phyloP scores from a whole-genome alignment of 2,888 invertebrate species.

The Galerucella calmariensis region DNA sequence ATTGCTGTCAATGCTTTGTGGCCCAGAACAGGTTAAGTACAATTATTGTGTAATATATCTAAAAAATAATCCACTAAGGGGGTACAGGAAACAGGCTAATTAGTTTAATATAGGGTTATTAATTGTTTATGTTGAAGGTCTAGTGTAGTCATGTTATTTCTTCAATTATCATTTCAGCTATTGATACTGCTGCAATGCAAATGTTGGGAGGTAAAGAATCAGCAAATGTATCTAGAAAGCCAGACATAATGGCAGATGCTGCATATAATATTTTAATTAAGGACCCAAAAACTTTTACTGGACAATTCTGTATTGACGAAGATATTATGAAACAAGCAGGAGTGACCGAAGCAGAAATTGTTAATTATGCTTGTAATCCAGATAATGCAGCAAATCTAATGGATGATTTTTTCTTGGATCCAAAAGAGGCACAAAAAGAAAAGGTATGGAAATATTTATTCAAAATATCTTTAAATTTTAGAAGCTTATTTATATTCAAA shows the following conservation, averaged over 20 bases:
- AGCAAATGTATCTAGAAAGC: conserved; percentile 76
- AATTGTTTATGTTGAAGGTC: background rate
- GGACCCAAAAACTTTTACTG: conserved; percentile 82
- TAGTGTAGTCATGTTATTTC: conserved; percentile 10
- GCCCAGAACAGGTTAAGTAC: conserved; percentile 84
- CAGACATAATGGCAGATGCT: conserved; percentile 90
- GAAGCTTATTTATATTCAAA: no score
- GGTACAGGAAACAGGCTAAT: background rate
- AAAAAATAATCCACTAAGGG: background rate
- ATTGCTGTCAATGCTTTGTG: conserved; percentile 96
- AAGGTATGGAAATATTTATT: conserved; percentile 1
- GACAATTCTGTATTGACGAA: conserved; percentile 94
- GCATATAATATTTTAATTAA: conserved; percentile 85
- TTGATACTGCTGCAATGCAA: conserved; percentile 93
- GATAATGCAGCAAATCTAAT: conserved; percentile 73
- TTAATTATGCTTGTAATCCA: conserved; percentile 86
- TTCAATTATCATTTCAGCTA: conserved; percentile 69
- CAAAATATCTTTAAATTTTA: no score
- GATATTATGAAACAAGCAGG: conserved; percentile 83
- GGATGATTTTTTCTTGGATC: conserved; percentile 89
- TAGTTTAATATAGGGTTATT: background rate
- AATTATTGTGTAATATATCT: background rate
- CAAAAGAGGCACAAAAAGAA: conserved; percentile 25
- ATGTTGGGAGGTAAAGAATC: conserved; percentile 69
- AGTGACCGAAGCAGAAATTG: conserved; percentile 76